Conservation (phyloP, 2,797 vertebrate genomes). For the Gastrophryne carolinensis region DNA sequence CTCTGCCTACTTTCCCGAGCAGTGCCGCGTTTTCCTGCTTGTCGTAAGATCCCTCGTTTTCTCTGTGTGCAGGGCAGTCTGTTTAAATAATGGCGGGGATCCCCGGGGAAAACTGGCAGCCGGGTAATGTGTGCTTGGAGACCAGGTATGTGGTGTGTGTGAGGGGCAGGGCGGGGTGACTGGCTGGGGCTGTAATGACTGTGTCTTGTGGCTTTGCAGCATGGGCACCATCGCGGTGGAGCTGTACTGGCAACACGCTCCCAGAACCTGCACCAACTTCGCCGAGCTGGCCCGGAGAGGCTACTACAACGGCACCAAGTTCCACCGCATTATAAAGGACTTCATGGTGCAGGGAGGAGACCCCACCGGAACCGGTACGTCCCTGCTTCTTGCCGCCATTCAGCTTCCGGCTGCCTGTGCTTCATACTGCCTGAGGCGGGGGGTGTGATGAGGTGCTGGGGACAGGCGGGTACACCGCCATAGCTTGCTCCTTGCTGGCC, state of each 20-base stretch:
- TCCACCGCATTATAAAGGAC: slow-evolving; percentile 90
- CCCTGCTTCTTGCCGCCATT: too few species aligned
- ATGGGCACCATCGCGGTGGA: slow-evolving; percentile 86
- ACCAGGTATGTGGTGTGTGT: slow-evolving; percentile 74
- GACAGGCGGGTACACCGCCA: too few species aligned
- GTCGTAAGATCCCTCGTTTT: neutral
- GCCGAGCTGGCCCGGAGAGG: slow-evolving; percentile 85
- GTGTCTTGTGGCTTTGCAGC: slow-evolving; percentile 60
- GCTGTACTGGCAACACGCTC: slow-evolving; percentile 91
- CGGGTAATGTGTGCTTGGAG: slow-evolving; percentile 74
- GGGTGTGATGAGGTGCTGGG: too few species aligned
- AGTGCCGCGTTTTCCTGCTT: neutral
- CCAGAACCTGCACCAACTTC: slow-evolving; percentile 90
- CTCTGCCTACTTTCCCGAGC: too few species aligned
- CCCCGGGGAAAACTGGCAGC: slow-evolving; percentile 89
- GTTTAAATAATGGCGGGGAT: slow-evolving; percentile 70
- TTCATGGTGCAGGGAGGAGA: slow-evolving; percentile 96
- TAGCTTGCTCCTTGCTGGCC: too few species aligned
- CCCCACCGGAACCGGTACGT: slow-evolving; percentile 83
- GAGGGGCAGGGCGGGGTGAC: too few species aligned
- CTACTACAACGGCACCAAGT: slow-evolving; percentile 91
- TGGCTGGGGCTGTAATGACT: neutral
- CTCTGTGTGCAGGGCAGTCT: neutral
- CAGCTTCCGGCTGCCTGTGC: too few species aligned
- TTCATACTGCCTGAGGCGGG: too few species aligned